Evolutionary conservation across 2,888 invertebrate species (phyloP), one percentile per base, ranked within the genome.

Genomic region (Linnaemya vulpina): DNA sequence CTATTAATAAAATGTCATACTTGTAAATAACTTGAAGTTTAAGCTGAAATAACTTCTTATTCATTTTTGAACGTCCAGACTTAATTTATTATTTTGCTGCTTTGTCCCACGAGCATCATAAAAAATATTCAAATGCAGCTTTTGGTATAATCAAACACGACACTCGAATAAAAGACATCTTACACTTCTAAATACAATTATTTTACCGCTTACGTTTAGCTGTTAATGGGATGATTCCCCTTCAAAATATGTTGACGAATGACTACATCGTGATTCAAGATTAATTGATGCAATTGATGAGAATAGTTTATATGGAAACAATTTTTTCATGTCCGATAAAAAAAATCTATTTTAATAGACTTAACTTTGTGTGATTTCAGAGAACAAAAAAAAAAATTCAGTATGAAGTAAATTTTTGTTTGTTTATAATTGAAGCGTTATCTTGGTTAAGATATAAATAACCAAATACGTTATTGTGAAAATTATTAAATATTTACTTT

Each of bases 261-360:
- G 3, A 55, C 35, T 70, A 22, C 46, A 63, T 25, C 46, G 65
- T 40, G 38, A 49, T 60, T 60, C 40, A 17, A 38, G 40, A 67
- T 74, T 60, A 74, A 80, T 80, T 74, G 73, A 67, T 67, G 58
- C 53, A 58, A 79, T 65, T 67, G 46, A 71, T 55, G 17, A 38
- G 49, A 58, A 30, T 15, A 25, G 20, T 17, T 49, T 49, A 51
- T 70, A 51, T 17, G 38, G 13, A 35, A 49, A 17, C 0, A 11
- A 38, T 17, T 46, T 35, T 30, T 70, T n/a, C 8, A 40, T 3
- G n/a, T 43, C 46, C 25, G 25, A 25, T 30, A 49, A n/a, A 51
- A 5, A 63, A 49, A 3, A 13, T 30, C 5, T 51, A 68, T 58
- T 40, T 70, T 20, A 3, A 35, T 25, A 30, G 17, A 35, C 9